Evolutionary conservation across 2,888 invertebrate genomes (phyloP), one percentile per base, ranked within the genome.

Genomic region (Ophioninae sp.): DNA sequence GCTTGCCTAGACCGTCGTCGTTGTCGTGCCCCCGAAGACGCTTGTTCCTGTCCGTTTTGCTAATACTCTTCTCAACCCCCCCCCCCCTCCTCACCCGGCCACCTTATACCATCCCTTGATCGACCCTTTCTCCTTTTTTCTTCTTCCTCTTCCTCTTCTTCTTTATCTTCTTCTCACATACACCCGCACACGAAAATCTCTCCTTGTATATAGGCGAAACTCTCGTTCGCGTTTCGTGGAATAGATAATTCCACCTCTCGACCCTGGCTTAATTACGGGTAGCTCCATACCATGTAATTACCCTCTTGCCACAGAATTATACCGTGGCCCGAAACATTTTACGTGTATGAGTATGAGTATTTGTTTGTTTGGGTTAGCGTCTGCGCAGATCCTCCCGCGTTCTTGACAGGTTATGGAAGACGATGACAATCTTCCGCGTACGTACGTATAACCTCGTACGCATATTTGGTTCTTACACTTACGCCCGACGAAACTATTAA

Each of bases 211-310:
- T 41, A 41, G 39, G 44, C 30, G 59, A 69, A 44, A 69, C 71
- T 77, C 61, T 63, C 39, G 41, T 61, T 44, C 74, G 51, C 39
- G 75, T 85, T 85, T 83, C 85, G 81, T 79, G 73, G 83, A 85
- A 85, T 85, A 83, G 83, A 83, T 85, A 68, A 83, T 85, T 83
- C 73, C 76, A 83, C 83, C 83, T 83, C 76, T 81, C 81, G 81
- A 79, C 78, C 79, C 76, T 37, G 72, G 72, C 81, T 83, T 85
- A 85, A 85, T 85, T 85, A 83, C 81, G 83, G 79, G 71, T 39
- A 39, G 71, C 79, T 67, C 74, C 51, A 75, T 68, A 79, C 81
- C 76, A 81, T 79, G 76, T 81, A 85, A 85, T 85, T 85, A 83
- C 81, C 82, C 72, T 61, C 72, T 83, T 75, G 75, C 71, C 67